Conservation (phyloP, 2,797 vertebrate species). For the Cuniculus paca region DNA sequence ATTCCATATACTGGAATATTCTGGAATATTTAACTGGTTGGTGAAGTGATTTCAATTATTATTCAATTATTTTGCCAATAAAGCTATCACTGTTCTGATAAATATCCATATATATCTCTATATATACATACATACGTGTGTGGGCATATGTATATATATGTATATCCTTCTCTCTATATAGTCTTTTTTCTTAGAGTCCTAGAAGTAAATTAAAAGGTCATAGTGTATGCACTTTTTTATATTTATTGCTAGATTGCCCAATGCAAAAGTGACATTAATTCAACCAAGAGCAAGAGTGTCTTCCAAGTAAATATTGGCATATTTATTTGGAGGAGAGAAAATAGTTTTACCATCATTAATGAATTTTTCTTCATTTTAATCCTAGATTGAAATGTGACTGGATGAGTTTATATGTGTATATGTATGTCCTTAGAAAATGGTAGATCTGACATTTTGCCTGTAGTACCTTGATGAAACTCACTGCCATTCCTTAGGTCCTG, state of each 20-base stretch:
- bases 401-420: neutral
- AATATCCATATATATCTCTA: neutral
- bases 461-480: neutral
- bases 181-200: neutral
- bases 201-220: slow-evolving; percentile 39
- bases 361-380: neutral
- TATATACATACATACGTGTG: neutral
- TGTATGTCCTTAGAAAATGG: neutral
- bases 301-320: neutral
- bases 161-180: neutral
- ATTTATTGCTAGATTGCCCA: neutral
- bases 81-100: neutral
- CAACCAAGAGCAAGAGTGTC: neutral
- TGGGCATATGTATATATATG: no score
- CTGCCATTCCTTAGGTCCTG: neutral
- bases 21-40: neutral
- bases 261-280: neutral
- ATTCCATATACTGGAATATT: neutral
- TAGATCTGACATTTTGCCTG: neutral
- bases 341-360: neutral
- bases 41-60: neutral
- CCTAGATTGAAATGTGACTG: neutral
- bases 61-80: slow-evolving; percentile 13
- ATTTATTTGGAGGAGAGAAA: neutral
- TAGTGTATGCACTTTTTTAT: neutral